Conservation (phyloP, 2,888 invertebrate species). For the Bellardia bayeri region DNA sequence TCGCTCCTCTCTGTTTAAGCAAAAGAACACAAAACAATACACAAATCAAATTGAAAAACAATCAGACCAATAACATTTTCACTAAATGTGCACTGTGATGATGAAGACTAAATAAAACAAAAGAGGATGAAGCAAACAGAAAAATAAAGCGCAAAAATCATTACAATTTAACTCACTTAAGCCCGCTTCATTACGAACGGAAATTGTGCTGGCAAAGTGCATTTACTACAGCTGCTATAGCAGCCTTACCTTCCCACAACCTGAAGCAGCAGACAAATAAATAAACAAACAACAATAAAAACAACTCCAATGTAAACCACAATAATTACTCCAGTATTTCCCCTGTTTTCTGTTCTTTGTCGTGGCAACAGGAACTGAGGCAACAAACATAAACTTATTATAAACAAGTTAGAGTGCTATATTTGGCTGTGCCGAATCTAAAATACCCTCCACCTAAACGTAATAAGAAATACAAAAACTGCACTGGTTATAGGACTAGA, state of each 20-base stretch:
- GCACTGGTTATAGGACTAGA: too few relatives aligned
- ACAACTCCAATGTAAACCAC: conserved; percentile 46
- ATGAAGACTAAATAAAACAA: conserved; percentile 1
- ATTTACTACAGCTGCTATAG: conserved; percentile 58
- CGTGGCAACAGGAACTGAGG: conserved; percentile 25
- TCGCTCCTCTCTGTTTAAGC: not conserved
- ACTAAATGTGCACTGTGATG: conserved; percentile 28
- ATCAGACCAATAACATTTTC: conserved; percentile 39
- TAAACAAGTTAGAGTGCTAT: not conserved
- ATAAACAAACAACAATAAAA: conserved; percentile 49
- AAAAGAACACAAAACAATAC: not conserved
- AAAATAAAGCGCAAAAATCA: conserved; percentile 38
- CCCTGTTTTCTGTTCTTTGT: not conserved
- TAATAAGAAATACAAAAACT: too few relatives aligned
- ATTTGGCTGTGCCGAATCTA: too few relatives aligned
- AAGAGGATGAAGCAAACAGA: not conserved
- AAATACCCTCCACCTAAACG: too few relatives aligned
- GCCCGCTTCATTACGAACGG: conserved; percentile 66
- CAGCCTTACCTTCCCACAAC: conserved; percentile 17
- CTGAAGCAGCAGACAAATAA: conserved; percentile 50
- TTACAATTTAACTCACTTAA: conserved; percentile 74
- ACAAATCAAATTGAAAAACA: conserved; percentile 34
- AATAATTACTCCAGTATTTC: conserved; percentile 38
- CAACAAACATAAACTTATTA: conserved; percentile 31
- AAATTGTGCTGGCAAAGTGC: conserved; percentile 68